Percentiles rank a stretch among this genome's conserved stretches.
Evolutionary conservation across 2,797 vertebrate species (phyloP).

Genomic region (Dallia pectoralis): DNA sequence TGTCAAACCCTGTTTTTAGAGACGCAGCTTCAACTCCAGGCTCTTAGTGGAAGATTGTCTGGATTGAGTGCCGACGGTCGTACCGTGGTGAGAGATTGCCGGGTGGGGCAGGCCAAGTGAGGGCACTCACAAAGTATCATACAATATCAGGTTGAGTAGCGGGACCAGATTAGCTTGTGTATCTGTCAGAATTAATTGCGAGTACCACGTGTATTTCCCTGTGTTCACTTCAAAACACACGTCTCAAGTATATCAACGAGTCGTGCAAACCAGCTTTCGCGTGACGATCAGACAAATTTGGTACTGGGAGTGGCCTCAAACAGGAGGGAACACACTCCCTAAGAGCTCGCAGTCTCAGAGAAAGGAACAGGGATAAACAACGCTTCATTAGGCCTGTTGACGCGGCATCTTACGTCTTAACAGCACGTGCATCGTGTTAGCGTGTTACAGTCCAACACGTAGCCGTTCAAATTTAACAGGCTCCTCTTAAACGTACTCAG

Average conservation of each 20-base stretch:
- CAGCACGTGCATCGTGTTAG: not conserved
- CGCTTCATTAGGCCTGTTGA: slow-evolving; percentile 8
- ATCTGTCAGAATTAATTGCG: not conserved
- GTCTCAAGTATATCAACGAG: too few species aligned
- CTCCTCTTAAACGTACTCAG: slow-evolving; percentile 34
- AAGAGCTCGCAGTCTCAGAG: slow-evolving; percentile 44
- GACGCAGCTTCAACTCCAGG: too few species aligned
- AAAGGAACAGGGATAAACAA: slow-evolving; percentile 10
- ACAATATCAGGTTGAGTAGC: slow-evolving; percentile 29
- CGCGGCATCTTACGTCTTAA: not conserved
- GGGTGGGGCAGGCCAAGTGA: too few species aligned
- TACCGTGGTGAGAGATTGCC: too few species aligned
- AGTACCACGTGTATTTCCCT: not conserved
- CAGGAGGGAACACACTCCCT: slow-evolving; percentile 53
- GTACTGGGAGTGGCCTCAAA: slow-evolving; percentile 69
- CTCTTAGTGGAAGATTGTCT: too few species aligned
- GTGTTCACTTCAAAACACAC: not conserved
- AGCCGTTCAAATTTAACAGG: slow-evolving; percentile 24
- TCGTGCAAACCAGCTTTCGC: too few species aligned
- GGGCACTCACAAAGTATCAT: slow-evolving; percentile 42
- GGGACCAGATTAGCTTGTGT: not conserved
- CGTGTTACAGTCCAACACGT: not conserved
- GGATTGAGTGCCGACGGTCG: too few species aligned
- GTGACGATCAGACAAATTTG: too few species aligned
- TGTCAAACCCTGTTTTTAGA: too few species aligned